phyloP scores from a whole-genome alignment of 2,113 vertebrate genomes.

The Cromileptes altivelis region DNA sequence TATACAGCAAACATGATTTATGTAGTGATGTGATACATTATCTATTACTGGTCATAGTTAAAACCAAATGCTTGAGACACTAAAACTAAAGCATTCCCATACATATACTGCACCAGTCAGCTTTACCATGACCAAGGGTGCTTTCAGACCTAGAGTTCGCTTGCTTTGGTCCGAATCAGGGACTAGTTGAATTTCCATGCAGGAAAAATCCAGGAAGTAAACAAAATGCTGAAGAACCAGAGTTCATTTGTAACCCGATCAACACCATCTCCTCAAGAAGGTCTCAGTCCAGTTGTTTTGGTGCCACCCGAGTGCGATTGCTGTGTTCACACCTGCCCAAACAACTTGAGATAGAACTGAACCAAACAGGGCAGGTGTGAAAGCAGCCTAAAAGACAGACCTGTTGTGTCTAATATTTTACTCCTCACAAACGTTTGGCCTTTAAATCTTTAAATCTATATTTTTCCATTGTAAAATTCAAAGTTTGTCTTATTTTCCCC shows the following conservation, averaged over 20 bases:
- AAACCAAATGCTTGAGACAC: not conserved
- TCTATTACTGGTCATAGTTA: not conserved
- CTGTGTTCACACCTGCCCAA: no score
- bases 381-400: not conserved
- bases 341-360: no score
- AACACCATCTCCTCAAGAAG: no score
- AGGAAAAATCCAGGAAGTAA: no score
- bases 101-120: not conserved
- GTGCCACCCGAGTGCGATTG: no score
- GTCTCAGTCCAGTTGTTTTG: no score
- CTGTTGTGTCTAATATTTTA: not conserved
- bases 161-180: no score
- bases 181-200: no score
- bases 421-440: not conserved
- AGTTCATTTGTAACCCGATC: no score
- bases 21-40: not conserved
- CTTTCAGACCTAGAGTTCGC: no score
- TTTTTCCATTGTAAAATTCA: not conserved
- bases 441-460: not conserved
- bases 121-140: not conserved
- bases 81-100: not conserved
- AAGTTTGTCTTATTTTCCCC: not conserved
- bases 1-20: conserved; percentile 9
- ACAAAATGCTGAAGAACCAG: no score
- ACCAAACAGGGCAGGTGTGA: no score